Evolutionary conservation across 2,888 invertebrate genomes (phyloP).

Genomic region (Arrhopalites spinosus): DNA sequence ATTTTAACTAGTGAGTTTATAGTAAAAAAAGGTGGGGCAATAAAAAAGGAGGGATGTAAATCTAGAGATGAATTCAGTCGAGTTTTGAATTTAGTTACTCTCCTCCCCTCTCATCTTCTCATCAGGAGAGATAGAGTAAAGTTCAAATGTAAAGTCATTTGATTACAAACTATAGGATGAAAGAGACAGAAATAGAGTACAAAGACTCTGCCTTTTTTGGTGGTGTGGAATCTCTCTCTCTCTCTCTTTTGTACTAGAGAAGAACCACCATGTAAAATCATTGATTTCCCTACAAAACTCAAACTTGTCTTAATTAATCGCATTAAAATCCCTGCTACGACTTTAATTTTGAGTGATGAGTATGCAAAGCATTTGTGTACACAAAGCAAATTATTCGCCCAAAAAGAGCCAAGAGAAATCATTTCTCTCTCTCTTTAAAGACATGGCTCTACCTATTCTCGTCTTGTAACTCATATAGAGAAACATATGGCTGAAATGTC

Average conservation of each 20-base stretch:
- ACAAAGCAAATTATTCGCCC: slow-evolving; percentile 40
- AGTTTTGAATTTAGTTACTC: slow-evolving; percentile 3
- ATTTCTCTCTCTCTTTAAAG: background rate
- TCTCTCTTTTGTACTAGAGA: background rate
- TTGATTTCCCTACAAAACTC: slow-evolving; percentile 25
- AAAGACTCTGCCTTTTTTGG: background rate
- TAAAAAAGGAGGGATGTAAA: too few relatives aligned
- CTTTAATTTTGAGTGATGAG: slow-evolving; percentile 39
- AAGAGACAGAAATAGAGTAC: background rate
- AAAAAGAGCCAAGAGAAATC: background rate
- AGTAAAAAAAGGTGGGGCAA: too few relatives aligned
- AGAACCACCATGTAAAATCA: slow-evolving; percentile 24
- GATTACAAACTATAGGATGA: slow-evolving; percentile 3
- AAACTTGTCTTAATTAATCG: slow-evolving; percentile 42
- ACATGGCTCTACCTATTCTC: too few relatives aligned
- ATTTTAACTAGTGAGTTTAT: too few relatives aligned
- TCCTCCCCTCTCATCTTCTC: background rate
- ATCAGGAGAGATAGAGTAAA: background rate
- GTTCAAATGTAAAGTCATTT: slow-evolving; percentile 21
- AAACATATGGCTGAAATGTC: too few relatives aligned
- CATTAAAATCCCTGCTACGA: slow-evolving; percentile 32
- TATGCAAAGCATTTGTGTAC: slow-evolving; percentile 44
- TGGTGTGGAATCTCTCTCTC: background rate
- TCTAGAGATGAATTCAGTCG: too few relatives aligned
- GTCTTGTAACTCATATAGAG: too few relatives aligned